These are phyloP conservation scores for Byasa hedistus DNA, from an alignment of 2,888 invertebrate species.

Conservation along the genomic window DNA sequence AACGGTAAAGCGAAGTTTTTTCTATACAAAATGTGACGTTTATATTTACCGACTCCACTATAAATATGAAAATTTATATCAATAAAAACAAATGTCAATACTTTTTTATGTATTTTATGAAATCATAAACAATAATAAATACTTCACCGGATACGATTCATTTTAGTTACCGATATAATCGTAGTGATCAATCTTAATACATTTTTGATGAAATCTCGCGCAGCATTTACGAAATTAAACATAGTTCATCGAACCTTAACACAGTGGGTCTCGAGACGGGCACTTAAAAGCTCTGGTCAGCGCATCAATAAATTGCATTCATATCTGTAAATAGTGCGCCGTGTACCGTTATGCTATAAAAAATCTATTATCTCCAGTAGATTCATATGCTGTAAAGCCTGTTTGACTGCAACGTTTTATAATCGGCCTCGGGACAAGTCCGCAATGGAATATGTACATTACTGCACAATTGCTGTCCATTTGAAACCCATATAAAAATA, in stretches of 20 bases:
- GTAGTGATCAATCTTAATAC: conserved; percentile 22
- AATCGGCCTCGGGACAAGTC: conserved; percentile 14
- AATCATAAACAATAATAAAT: neutral
- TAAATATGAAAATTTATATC: too few species aligned
- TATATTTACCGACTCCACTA: too few species aligned
- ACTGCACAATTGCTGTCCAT: conserved; percentile 23
- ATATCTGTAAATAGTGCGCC: conserved; percentile 31
- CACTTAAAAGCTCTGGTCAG: conserved; percentile 27
- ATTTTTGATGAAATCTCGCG: conserved; percentile 26
- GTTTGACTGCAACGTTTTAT: conserved; percentile 26
- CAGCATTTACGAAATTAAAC: conserved; percentile 24
- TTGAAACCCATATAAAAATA: neutral
- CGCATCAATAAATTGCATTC: conserved; percentile 33
- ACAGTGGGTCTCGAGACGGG: conserved; percentile 19
- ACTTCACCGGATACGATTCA: conserved; percentile 6
- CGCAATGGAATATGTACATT: conserved; percentile 25
- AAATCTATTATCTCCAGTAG: conserved; percentile 35
- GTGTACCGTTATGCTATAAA: conserved; percentile 37
- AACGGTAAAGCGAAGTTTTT: too few species aligned
- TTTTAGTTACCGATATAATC: conserved; percentile 23
- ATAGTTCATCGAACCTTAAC: conserved; percentile 30
- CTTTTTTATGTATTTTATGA: neutral
- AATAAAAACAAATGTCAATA: too few species aligned
- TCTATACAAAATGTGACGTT: too few species aligned
- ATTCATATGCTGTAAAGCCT: conserved; percentile 28